Percentiles rank a stretch among this genome's conserved stretches.
Evolutionary conservation across 1,140 invertebrate genomes (phyloP).

Genomic region (Caenorhabditis latens): DNA sequence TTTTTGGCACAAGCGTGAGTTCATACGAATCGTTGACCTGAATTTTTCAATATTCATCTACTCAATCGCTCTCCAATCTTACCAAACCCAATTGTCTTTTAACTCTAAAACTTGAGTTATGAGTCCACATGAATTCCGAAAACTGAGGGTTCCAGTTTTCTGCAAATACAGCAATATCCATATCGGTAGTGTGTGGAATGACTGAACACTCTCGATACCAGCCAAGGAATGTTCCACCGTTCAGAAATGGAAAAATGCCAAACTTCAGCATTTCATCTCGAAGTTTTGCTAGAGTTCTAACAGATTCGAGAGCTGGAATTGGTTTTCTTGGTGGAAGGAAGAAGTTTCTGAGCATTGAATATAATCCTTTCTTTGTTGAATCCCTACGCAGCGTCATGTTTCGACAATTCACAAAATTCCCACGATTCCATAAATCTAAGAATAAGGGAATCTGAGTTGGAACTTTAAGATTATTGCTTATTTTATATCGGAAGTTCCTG

Average conservation of each 20-base stretch:
- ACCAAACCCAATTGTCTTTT: slow-evolving; percentile 24
- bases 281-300: neutral
- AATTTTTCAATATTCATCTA: neutral
- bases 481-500: neutral
- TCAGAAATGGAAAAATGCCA: slow-evolving; percentile 44
- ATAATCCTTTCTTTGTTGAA: neutral
- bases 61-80: neutral
- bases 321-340: neutral
- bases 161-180: slow-evolving; percentile 35
- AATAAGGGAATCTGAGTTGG: neutral
- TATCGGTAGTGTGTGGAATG: slow-evolving; percentile 37
- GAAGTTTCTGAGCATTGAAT: neutral
- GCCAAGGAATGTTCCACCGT: slow-evolving; percentile 35
- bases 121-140: neutral
- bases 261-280: neutral
- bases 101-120: slow-evolving; percentile 24
- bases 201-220: slow-evolving; percentile 43
- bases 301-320: neutral
- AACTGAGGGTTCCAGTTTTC: slow-evolving; percentile 20
- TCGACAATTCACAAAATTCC: neutral
- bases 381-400: neutral
- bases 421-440: neutral
- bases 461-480: neutral
- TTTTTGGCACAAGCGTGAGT: neutral
- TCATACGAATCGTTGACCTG: slow-evolving; percentile 45